Evolutionary conservation across 2,888 invertebrate genomes (phyloP).

Genomic region (Eugnorisma glareosa): DNA sequence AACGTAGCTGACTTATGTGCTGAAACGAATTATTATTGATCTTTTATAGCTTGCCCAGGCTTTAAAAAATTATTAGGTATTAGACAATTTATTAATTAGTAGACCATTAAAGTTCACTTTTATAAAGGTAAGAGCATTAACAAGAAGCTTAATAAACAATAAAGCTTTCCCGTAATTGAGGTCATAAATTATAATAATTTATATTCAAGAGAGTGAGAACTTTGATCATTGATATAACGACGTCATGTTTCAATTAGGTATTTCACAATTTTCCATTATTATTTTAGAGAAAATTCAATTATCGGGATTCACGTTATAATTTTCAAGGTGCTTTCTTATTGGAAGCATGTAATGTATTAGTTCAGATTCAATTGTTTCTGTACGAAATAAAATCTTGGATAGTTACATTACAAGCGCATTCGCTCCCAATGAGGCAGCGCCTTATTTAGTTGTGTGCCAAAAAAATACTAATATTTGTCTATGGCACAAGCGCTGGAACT

Average conservation of each 20-base stretch:
- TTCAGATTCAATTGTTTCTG: neutral
- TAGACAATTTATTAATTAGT: neutral
- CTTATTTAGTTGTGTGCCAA: neutral
- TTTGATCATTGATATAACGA: neutral
- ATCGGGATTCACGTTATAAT: neutral
- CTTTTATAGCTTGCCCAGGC: neutral
- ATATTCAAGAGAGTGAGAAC: neutral
- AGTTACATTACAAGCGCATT: neutral
- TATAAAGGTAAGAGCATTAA: constrained; percentile 1
- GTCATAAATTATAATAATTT: neutral
- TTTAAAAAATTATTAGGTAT: neutral
- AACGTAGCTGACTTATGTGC: too few relatives aligned
- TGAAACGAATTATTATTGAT: neutral
- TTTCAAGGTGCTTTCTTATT: neutral
- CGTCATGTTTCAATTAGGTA: neutral
- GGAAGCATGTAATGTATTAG: neutral
- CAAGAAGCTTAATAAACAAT: constrained; percentile 8
- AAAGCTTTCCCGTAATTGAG: neutral
- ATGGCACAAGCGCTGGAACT: neutral
- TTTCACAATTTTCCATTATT: neutral
- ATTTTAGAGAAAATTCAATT: neutral
- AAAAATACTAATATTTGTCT: neutral
- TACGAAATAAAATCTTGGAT: neutral
- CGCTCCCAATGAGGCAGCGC: neutral
- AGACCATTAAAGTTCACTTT: neutral